A percentile compares a stretch with the other conserved stretches of the same genome.
Evolutionary conservation across 2,888 invertebrate genomes (phyloP).

Genomic region (Elmis aenea): DNA sequence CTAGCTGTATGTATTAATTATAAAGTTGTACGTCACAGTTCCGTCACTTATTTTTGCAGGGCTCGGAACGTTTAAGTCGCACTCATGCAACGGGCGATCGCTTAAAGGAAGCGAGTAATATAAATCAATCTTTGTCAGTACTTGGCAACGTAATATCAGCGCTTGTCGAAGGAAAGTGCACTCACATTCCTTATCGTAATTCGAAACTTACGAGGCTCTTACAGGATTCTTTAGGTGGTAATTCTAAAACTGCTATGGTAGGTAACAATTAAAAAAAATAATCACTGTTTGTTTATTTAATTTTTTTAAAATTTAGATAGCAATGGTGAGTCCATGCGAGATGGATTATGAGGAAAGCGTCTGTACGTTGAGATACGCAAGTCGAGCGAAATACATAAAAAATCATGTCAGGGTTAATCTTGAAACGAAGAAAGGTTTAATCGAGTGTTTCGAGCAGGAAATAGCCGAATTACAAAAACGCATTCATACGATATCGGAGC

Average conservation of each 20-base stretch:
- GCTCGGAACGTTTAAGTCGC: slow-evolving; percentile 95
- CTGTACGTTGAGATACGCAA: slow-evolving; percentile 93
- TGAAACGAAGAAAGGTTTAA: slow-evolving; percentile 93
- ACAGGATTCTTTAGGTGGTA: slow-evolving; percentile 96
- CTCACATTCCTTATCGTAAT: slow-evolving; percentile 97
- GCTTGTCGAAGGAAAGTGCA: slow-evolving; percentile 93
- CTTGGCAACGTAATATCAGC: slow-evolving; percentile 98
- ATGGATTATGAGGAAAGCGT: slow-evolving; percentile 96
- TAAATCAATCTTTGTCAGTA: slow-evolving; percentile 94
- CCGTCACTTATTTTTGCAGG: slow-evolving; percentile 51
- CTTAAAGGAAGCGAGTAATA: slow-evolving; percentile 94
- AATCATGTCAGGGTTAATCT: slow-evolving; percentile 95
- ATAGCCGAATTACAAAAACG: slow-evolving; percentile 88
- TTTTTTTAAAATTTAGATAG: slow-evolving; percentile 63
- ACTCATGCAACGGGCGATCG: slow-evolving; percentile 92
- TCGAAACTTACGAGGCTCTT: slow-evolving; percentile 91
- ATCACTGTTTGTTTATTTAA: slow-evolving; percentile 1
- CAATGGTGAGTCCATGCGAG: slow-evolving; percentile 95
- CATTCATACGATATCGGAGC: slow-evolving; percentile 28
- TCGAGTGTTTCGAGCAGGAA: slow-evolving; percentile 94
- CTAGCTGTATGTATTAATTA: slow-evolving; percentile 67
- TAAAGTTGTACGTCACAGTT: neutral
- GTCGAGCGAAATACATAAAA: slow-evolving; percentile 95
- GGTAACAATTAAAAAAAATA: slow-evolving; percentile 24
- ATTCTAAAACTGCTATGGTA: slow-evolving; percentile 93